Evolutionary conservation across 2,888 invertebrate species (phyloP).

Genomic region (Resseliella maxima): DNA sequence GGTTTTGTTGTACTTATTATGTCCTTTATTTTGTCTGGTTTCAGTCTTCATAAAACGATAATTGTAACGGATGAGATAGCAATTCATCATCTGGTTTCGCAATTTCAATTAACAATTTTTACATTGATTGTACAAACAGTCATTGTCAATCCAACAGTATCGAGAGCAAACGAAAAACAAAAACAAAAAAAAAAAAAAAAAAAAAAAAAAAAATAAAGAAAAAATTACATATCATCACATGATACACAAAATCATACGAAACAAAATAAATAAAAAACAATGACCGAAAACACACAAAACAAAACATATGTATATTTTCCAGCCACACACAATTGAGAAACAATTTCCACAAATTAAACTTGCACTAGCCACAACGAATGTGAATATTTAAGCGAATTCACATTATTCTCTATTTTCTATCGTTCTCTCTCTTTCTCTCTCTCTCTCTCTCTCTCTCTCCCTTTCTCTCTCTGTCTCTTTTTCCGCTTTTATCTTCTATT

Average conservation of each 20-base stretch:
- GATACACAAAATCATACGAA: not conserved
- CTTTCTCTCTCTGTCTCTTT: too few relatives aligned
- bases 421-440: too few relatives aligned
- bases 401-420: too few relatives aligned
- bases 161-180: not conserved
- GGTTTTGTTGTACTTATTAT: not conserved
- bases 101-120: slow-evolving; percentile 25
- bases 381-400: too few relatives aligned
- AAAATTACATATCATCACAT: not conserved
- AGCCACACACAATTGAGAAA: too few relatives aligned
- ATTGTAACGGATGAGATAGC: not conserved
- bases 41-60: slow-evolving; percentile 13
- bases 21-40: not conserved
- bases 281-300: too few relatives aligned
- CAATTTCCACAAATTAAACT: too few relatives aligned
- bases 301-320: too few relatives aligned
- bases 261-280: too few relatives aligned
- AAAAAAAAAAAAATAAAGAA: not conserved
- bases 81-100: slow-evolving; percentile 5
- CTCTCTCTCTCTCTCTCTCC: too few relatives aligned
- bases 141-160: not conserved
- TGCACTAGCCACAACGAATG: too few relatives aligned
- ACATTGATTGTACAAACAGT: not conserved
- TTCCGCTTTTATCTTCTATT: too few relatives aligned
- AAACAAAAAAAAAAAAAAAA: not conserved